Evolutionary conservation across 2,797 vertebrate species (phyloP).

Genomic region (Netta rufina): DNA sequence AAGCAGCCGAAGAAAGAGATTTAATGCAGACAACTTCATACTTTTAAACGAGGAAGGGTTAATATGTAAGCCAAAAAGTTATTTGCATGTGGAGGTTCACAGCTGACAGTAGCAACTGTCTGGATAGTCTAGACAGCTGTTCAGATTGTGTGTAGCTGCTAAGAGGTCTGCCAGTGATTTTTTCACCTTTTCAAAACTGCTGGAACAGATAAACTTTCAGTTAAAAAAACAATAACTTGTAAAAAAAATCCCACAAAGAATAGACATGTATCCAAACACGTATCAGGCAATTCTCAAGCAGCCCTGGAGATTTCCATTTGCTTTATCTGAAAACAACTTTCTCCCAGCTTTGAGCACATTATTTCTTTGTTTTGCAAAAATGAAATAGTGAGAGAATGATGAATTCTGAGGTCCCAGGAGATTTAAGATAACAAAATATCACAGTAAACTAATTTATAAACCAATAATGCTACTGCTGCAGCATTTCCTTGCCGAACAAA

Average conservation of each 20-base stretch:
- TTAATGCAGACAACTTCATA: not conserved
- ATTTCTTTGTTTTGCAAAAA: slow-evolving; percentile 43
- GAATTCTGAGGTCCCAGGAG: not conserved
- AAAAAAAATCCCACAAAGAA: not conserved
- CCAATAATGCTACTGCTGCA: not conserved
- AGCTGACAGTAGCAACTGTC: slow-evolving; percentile 84
- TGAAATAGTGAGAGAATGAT: not conserved
- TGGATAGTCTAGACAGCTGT: slow-evolving; percentile 81
- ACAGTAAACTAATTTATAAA: not conserved
- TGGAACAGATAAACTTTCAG: slow-evolving; percentile 53
- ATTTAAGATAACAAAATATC: not conserved
- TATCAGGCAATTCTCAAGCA: not conserved
- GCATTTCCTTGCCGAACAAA: not conserved
- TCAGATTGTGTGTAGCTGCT: slow-evolving; percentile 67
- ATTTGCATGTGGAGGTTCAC: slow-evolving; percentile 75
- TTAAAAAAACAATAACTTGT: not conserved
- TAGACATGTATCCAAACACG: not conserved
- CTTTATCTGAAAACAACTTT: not conserved
- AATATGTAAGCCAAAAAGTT: slow-evolving; percentile 71
- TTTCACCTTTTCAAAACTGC: slow-evolving; percentile 78
- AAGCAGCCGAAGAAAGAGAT: not conserved
- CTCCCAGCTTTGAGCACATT: not conserved
- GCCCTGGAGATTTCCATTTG: not conserved
- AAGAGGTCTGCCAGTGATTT: slow-evolving; percentile 65
- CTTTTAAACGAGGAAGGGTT: slow-evolving; percentile 70